Base-by-base conservation (phyloP, 2,888 invertebrate genomes). In the Sarcophaga rosellei region DNA sequence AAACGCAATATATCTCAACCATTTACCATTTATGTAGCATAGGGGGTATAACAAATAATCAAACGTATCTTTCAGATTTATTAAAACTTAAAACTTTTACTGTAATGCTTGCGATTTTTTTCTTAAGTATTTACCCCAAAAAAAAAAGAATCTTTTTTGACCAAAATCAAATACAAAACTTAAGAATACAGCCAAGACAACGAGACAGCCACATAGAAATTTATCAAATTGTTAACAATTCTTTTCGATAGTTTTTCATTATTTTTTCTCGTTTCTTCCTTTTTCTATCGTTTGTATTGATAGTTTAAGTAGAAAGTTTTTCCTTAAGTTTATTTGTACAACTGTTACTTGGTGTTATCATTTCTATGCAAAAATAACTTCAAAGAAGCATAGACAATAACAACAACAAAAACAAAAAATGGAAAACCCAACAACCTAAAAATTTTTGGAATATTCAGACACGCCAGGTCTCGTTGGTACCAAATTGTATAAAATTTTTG, bases 291-390 rank as follows among this genome's bases (percentile, higher is more conserved):
- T 21, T 17, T 17, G 15, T 11, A 63, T 70, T 69, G 53, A 53
- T 53, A 15, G 53, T 53, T 72, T 66, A 59, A 59, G 21, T n/a
- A 17, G 3, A 76, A 77, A 85, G 68, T 85, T 73, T 76, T 44
- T 25, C 74, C 74, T 62, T 66, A 84, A 84, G 86, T 86, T 84
- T 80, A 78, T 84, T 86, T 84, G 77, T 81, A 62, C 86, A 86
- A 84, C 84, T 86, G 86, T 86, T 86, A 80, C 81, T 78, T 81
- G 59, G 66, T 75, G 76, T 86, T 86, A 78, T 84, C 84, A 81
- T 73, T 83, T 81, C 66, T 83, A 86, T 86, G 84, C 86, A 86
- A 86, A 53, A 86, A 86, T 75, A 84, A 75, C 74, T 84, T 68
- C 12, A 78, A 78, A 62, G 23, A 63, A 10, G 8, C 47, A 81